Base-by-base conservation (phyloP, 2,888 invertebrate species). In the Cantharis nigra region DNA sequence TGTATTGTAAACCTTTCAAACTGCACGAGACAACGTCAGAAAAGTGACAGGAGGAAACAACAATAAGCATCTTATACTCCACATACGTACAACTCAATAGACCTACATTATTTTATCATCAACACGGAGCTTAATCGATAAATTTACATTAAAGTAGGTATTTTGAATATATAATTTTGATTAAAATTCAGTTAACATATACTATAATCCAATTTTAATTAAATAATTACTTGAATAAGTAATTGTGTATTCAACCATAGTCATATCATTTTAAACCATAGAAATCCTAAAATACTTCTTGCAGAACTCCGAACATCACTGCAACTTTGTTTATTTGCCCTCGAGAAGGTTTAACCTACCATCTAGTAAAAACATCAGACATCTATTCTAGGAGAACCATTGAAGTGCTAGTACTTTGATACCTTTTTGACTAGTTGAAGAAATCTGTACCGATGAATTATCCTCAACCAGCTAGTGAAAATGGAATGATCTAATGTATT, bases 11-110 rank as follows among this genome's bases (percentile, higher is more conserved):
- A 9, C 63, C 23, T 70, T 62, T 70, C 20, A 33, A 33, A 62
- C 10, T 71, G 11, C 3, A 16, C 9, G 63, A 63, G 16, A 23
- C n/a, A n/a, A 14, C 5, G 64, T 63, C 71, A 64, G 70, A 63
- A 28, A 71, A 62, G 14, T 71, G 71, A 18, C 71, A 71, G 63
- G 28, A 71, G 71, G 71, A 71, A 71, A 71, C 63, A 71, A 63
- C 62, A 28, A 30, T 16, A 11, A 30, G 33, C 33, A 33, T 33
- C 33, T 33, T 33, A n/a, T 33, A n/a, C 33, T 33, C n/a, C 33
- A n/a, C 33, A 33, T 33, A 13, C 33, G 13, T 13, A 33, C 1
- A 13, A 4, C 33, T 33, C 33, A 13, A 33, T 33, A 33, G 33
- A 33, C 33, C 33, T 33, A 33, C 5, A 33, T 33, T 33, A 33